phyloP scores from a whole-genome alignment of 2,888 invertebrate species.

The Pseudococcus jackbeardsleyi region DNA sequence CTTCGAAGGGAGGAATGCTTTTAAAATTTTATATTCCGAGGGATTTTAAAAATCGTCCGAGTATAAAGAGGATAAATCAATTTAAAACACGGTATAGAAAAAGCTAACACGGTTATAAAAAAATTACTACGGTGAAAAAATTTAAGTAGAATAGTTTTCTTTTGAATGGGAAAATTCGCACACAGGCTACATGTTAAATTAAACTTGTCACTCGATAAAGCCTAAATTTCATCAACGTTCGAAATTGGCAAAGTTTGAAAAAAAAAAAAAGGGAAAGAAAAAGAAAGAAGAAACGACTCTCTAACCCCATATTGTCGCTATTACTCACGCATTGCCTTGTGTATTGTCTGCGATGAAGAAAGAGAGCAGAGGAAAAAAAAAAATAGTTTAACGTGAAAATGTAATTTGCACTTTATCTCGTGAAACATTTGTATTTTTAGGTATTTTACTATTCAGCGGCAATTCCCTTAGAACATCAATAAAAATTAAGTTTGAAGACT shows the following conservation, averaged over 20 bases:
- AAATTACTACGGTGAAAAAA: background rate
- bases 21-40: background rate
- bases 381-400: conserved; percentile 27
- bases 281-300: conserved; percentile 6
- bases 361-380: background rate
- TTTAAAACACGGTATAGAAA: background rate
- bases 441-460: conserved; percentile 29
- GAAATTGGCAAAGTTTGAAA: conserved; percentile 23
- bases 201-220: conserved; percentile 49
- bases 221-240: conserved; percentile 46
- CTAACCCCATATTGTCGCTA: conserved; percentile 29
- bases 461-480: conserved; percentile 52
- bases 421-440: conserved; percentile 51
- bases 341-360: conserved; percentile 34
- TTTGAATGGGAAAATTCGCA: conserved; percentile 17
- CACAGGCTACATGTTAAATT: conserved; percentile 13
- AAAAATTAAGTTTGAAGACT: conserved; percentile 53
- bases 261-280: background rate
- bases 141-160: conserved; percentile 6
- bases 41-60: background rate
- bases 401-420: conserved; percentile 56
- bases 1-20: background rate
- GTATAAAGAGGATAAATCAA: conserved; percentile 4
- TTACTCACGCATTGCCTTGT: conserved; percentile 36
- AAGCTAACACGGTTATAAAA: conserved; percentile 3